Evolutionary conservation across 2,113 vertebrate genomes (phyloP).

Genomic region (Gadus chalcogrammus): DNA sequence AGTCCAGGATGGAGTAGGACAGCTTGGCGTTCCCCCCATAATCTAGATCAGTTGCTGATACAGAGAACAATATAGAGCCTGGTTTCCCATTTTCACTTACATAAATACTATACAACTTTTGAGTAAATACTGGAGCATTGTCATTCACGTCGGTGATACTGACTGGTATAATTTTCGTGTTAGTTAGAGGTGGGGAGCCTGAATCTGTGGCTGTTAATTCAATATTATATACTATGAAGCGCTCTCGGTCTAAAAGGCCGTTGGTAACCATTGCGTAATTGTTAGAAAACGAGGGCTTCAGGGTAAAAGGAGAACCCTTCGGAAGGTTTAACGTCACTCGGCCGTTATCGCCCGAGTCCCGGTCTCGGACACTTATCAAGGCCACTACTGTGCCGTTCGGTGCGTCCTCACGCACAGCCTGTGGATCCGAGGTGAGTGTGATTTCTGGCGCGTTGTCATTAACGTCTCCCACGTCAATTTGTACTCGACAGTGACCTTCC

Average conservation of each 20-base stretch:
- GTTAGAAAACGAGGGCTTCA: conserved; percentile 53
- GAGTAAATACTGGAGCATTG: conserved; percentile 72
- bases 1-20: conserved; percentile 76
- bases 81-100: conserved; percentile 74
- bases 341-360: conserved; percentile 56
- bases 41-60: conserved; percentile 76
- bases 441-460: conserved; percentile 71
- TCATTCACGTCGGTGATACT: conserved; percentile 79
- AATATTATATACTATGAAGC: conserved; percentile 33
- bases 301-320: conserved; percentile 31
- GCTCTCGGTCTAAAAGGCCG: conserved; percentile 51
- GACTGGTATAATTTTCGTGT: conserved; percentile 66
- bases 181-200: conserved; percentile 70
- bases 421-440: conserved; percentile 53
- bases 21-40: conserved; percentile 69
- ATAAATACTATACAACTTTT: conserved; percentile 53
- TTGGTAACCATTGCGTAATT: conserved; percentile 61
- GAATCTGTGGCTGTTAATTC: conserved; percentile 72
- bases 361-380: conserved; percentile 55
- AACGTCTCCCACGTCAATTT: conserved; percentile 63
- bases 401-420: conserved; percentile 50
- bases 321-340: conserved; percentile 45
- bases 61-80: conserved; percentile 69
- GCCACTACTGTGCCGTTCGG: conserved; percentile 61
- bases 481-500: conserved; percentile 62